Base-by-base conservation (phyloP, 2,113 vertebrate species). In the Raja brachyura region DNA sequence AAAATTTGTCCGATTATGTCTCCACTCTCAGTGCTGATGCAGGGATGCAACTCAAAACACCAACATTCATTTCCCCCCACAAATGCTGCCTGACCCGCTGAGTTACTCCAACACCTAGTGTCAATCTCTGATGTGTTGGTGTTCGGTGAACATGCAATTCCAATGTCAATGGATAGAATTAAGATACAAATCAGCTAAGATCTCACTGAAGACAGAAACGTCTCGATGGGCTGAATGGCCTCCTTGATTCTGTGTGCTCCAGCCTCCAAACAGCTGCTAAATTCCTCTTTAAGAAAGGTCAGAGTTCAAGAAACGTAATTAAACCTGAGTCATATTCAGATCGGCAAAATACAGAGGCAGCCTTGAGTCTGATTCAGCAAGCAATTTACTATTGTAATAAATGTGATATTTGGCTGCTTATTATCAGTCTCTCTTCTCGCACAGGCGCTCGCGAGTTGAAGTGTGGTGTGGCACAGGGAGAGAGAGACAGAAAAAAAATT, bases 401-500 rank as follows among this genome's bases (percentile, higher is more conserved):
- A 97, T 96, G 95, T 96, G 93, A 95, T 94, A 95, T 95, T 96
- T 96, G 95, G 95, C 97, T 97, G 98, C 98, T 99, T 99, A 99
- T 99, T 98, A 98, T 98, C 96, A 95, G 97, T 97, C 97, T 97
- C 97, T 97, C 98, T 99, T 99, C 97, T 95, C 96, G 94, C 97
- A 97, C 96, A 98, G 97, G 98, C 97, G 97, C 97, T 98, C 96
- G 97, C 98, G 98, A 97, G 98, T 97, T 98, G 98, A 97, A 97
- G 97, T 97, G 97, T 98, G 98, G 98, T 98, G 98, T 98, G 98
- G 98, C 98, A 97, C 98, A 97, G 99, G 98, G 99, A 99, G 99
- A 98, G 99, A 98, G 98, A 88, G 31, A 78, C 33, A 81, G 75
- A 77, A 97, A 96, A 96, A 96, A 96, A 96, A 96, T 96, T 94